Evolutionary conservation across 2,888 invertebrate genomes (phyloP), one percentile per base, ranked within the genome.

Genomic region (Sinelater perroti): DNA sequence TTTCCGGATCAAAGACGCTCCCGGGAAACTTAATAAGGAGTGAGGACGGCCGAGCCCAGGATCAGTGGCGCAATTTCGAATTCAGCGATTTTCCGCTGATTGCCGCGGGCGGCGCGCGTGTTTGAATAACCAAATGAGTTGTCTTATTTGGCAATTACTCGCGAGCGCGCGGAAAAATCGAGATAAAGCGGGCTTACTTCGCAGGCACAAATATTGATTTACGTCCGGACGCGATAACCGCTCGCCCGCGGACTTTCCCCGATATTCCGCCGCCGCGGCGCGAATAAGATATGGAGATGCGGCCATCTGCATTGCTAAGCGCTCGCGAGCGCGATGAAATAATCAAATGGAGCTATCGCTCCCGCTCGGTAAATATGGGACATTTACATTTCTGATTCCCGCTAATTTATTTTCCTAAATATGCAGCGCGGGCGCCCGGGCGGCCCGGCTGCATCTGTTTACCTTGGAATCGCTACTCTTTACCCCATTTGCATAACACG

Each of bases 101-200:
- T 52, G 57, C 57, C 40, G 20, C 38, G 14, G 38, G 53, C 53
- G 47, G 31, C 53, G 50, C 51, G 61, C 53, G 46, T 69, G 67
- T 69, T 69, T 69, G 67, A 69, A 68, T 69, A 69, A 67, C 65
- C 64, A 67, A 68, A 69, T 66, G 67, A 64, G 65, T 67, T 67
- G 66, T 67, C 68, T 66, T 69, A 68, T 68, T 68, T 68, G 66
- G 63, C 68, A 68, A 68, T 69, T 69, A 69, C 62, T 54, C 59
- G 49, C 50, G 61, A 63, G 65, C 58, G 57, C 56, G 61, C 60
- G 56, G 65, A 65, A 65, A 64, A 66, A 67, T 62, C 59, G 62
- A 36, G 64, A 66, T 61, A 61, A 62, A 66, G 51, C 47, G 49
- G 60, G 55, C 50, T 60, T 55, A 51, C 56, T 52, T 60, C 38